Evolutionary conservation across 2,113 vertebrate species (phyloP).

Genomic region (Alouatta palliata): DNA sequence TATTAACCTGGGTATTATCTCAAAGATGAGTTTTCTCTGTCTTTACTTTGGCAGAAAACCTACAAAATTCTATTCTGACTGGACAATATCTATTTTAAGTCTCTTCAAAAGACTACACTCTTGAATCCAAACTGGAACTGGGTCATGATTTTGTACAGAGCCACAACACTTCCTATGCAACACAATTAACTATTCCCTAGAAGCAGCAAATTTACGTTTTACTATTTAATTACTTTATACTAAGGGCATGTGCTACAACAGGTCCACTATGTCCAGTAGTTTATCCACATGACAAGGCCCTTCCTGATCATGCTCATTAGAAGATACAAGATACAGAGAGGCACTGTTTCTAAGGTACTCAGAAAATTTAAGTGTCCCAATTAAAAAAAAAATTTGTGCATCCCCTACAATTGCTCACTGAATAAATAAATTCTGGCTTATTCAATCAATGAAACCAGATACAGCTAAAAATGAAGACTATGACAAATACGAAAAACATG

Average conservation of each 20-base stretch:
- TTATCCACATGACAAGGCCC: background rate
- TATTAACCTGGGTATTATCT: background rate
- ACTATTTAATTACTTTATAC: background rate
- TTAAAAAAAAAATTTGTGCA: background rate
- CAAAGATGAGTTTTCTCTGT: background rate
- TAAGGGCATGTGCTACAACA: background rate
- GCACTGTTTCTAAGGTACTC: background rate
- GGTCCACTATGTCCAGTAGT: background rate
- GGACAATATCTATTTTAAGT: background rate
- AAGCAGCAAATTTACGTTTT: background rate
- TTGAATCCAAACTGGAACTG: slow-evolving; percentile 1
- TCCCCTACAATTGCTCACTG: background rate
- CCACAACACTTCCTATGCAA: background rate
- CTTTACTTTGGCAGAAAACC: background rate
- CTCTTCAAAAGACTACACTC: background rate
- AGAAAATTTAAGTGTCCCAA: background rate
- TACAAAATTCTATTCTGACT: background rate
- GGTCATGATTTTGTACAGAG: background rate
- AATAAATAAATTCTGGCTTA: slow-evolving; percentile 14
- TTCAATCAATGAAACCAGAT: background rate
- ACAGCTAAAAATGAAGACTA: background rate
- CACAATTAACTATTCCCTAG: background rate
- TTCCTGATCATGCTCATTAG: background rate
- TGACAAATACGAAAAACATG: background rate
- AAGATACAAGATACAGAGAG: background rate